Percentiles rank a stretch among this genome's conserved stretches.
Evolutionary conservation across 2,888 invertebrate genomes (phyloP).

Genomic region (Pheosia tremula): DNA sequence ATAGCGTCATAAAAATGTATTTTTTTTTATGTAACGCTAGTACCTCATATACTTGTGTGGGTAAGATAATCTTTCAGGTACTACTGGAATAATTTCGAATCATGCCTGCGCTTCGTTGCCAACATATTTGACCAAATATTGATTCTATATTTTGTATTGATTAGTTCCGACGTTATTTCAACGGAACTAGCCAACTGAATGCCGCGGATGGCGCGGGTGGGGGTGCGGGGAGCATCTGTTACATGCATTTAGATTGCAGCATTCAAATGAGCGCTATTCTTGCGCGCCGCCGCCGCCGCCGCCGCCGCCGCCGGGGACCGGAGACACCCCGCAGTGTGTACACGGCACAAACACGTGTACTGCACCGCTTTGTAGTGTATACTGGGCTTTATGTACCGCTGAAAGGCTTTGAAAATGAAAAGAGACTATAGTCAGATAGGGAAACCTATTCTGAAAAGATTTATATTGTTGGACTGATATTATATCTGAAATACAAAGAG

Average conservation of each 20-base stretch:
- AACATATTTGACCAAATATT: neutral
- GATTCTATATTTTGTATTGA: neutral
- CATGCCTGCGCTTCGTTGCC: neutral
- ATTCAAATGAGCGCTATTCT: constrained; percentile 30
- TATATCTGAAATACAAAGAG: neutral
- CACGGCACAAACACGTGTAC: neutral
- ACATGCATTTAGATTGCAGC: constrained; percentile 36
- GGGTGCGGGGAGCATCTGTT: constrained; percentile 7
- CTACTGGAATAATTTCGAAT: neutral
- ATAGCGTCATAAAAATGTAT: too few relatives aligned
- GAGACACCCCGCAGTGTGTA: neutral
- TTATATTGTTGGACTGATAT: neutral
- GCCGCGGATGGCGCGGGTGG: neutral
- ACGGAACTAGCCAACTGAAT: neutral
- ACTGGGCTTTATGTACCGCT: neutral
- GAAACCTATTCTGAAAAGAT: neutral
- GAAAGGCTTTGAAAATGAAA: constrained; percentile 1
- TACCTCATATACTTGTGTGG: too few relatives aligned
- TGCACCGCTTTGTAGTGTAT: neutral
- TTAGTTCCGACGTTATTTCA: neutral
- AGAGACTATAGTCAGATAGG: neutral
- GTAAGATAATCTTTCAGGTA: too few relatives aligned
- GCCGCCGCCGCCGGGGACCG: neutral
- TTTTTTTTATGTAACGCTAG: too few relatives aligned
- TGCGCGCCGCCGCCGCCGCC: constrained; percentile 1